These are phyloP conservation scores for Neodon shergylaensis DNA, from an alignment of 2,113 vertebrate species.

Conservation along the genomic window DNA sequence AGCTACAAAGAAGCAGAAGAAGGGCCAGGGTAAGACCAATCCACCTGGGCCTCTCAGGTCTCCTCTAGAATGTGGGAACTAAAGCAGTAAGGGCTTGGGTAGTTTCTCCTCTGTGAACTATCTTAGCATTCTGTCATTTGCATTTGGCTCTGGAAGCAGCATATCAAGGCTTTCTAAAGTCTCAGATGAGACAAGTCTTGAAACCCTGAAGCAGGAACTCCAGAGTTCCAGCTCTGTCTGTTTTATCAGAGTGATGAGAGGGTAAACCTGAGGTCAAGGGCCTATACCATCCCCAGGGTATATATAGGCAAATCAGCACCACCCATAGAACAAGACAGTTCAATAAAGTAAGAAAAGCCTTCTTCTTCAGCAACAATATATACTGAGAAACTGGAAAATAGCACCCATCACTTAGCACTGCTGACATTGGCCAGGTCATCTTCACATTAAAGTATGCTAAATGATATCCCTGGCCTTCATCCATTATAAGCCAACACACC, in stretches of 20 bases:
- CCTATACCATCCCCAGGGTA: background rate
- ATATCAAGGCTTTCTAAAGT: background rate
- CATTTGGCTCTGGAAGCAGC: background rate
- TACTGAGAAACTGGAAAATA: too few species aligned
- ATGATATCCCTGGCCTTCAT: background rate
- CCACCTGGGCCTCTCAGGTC: rapidly evolving
- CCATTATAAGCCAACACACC: background rate
- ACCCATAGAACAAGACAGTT: background rate
- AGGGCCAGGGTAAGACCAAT: background rate
- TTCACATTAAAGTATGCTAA: background rate
- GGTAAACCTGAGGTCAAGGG: background rate
- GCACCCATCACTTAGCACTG: background rate
- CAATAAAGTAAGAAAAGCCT: background rate
- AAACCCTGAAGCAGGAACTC: background rate
- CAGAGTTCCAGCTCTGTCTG: background rate
- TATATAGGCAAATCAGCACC: background rate
- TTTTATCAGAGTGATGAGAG: background rate
- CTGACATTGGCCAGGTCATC: background rate
- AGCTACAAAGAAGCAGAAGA: background rate
- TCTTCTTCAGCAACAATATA: background rate
- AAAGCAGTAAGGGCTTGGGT: background rate
- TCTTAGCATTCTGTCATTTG: background rate
- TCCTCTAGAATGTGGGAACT: too few species aligned
- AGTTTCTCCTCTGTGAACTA: background rate
- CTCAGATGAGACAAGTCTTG: background rate